A percentile compares a stretch with the other conserved stretches of the same genome.
phyloP scores from a whole-genome alignment of 2,113 vertebrate species.

The Electrona antarctica region DNA sequence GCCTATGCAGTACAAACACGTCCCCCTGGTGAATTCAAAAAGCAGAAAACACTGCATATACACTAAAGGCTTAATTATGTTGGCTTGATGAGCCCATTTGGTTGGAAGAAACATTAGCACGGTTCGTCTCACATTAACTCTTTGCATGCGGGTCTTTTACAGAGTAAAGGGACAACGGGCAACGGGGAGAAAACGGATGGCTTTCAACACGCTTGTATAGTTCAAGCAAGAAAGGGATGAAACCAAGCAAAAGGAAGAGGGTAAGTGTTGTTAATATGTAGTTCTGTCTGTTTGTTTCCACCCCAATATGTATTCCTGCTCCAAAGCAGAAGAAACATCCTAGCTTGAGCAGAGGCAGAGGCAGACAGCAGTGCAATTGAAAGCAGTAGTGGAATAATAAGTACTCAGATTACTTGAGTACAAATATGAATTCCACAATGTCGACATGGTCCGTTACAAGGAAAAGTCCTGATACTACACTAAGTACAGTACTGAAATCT shows the following conservation, averaged over 20 bases:
- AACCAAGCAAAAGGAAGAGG: background rate
- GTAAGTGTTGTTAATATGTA: background rate
- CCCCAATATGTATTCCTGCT: background rate
- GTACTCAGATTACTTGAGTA: too few species aligned
- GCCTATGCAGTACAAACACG: background rate
- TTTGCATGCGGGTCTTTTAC: conserved; percentile 17
- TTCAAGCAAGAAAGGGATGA: background rate
- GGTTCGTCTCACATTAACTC: conserved; percentile 40
- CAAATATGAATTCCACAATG: too few species aligned
- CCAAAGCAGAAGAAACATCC: background rate
- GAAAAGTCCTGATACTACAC: too few species aligned
- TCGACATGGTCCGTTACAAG: too few species aligned
- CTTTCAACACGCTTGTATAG: background rate
- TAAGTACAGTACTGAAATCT: too few species aligned
- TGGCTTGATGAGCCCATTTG: conserved; percentile 32
- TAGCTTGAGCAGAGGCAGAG: background rate
- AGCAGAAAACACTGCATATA: conserved; percentile 9
- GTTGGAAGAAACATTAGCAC: conserved; percentile 33
- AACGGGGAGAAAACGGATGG: background rate
- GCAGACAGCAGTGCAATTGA: background rate
- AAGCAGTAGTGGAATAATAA: too few species aligned
- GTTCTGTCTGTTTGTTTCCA: background rate
- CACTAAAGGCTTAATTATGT: conserved; percentile 32
- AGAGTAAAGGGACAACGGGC: background rate
- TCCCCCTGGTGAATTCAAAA: conserved; percentile 18